A percentile compares a stretch with the other conserved stretches of the same genome.
Conservation (phyloP, 1,140 invertebrate species). For the Matsumurasca onukii region DNA sequence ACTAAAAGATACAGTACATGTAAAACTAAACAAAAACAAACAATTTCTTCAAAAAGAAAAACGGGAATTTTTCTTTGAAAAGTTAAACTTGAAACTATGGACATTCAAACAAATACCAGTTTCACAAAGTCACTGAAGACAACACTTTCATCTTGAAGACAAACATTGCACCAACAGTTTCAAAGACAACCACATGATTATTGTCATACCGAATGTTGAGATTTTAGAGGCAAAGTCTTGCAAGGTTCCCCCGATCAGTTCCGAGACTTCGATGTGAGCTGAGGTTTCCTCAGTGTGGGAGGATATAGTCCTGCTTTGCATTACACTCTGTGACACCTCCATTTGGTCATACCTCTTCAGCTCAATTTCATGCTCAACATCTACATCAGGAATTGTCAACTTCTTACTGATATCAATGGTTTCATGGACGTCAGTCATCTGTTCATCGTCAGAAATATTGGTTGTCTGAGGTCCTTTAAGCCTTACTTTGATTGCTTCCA, state of each 20-base stretch:
- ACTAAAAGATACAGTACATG: too few relatives aligned
- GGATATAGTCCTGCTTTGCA: not conserved
- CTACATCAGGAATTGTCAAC: conserved; percentile 16
- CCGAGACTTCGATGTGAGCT: conserved; percentile 10
- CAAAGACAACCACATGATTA: too few relatives aligned
- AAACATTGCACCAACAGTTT: too few relatives aligned
- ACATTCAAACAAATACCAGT: too few relatives aligned
- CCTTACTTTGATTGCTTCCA: conserved; percentile 8
- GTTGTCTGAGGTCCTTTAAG: conserved; percentile 11
- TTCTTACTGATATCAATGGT: not conserved
- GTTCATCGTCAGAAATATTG: not conserved
- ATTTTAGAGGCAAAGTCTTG: too few relatives aligned
- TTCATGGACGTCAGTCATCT: not conserved
- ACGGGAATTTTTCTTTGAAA: too few relatives aligned
- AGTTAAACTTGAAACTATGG: too few relatives aligned
- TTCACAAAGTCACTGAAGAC: too few relatives aligned
- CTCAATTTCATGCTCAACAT: conserved; percentile 11
- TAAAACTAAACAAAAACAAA: too few relatives aligned
- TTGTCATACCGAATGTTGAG: too few relatives aligned
- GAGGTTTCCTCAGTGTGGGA: conserved; percentile 8
- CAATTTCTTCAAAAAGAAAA: too few relatives aligned
- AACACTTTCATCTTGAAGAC: too few relatives aligned
- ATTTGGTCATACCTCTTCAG: not conserved
- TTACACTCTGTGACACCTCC: conserved; percentile 4
- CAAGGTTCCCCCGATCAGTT: not conserved